These are phyloP conservation scores for Tauraco erythrolophus DNA, from an alignment of 2,113 vertebrate species.

Conservation along the genomic window DNA sequence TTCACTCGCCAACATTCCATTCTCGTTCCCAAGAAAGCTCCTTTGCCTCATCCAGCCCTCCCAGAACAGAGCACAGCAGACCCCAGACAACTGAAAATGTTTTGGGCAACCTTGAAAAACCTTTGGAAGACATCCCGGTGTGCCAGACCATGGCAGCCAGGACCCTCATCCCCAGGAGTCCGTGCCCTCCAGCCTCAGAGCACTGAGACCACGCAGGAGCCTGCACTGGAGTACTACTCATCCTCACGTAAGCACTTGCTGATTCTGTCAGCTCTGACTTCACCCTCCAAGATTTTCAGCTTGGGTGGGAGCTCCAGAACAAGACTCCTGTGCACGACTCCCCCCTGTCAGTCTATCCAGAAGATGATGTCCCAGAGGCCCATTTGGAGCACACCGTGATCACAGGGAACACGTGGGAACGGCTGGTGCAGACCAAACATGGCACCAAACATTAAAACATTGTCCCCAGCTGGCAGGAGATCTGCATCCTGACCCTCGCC, in stretches of 20 bases:
- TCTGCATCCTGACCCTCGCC: neutral
- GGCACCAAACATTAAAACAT: neutral
- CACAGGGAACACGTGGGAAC: neutral
- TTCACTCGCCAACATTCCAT: neutral
- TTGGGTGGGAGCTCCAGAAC: neutral
- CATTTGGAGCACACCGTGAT: neutral
- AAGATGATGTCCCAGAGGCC: fast-evolving
- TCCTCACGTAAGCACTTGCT: neutral
- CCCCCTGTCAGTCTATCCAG: neutral
- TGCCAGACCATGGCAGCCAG: fast-evolving
- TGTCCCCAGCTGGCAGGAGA: neutral
- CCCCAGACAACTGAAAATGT: neutral
- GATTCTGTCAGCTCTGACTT: neutral
- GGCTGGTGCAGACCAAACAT: neutral
- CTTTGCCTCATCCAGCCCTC: neutral
- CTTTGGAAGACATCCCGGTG: too few relatives aligned
- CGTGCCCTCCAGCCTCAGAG: neutral
- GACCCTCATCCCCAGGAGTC: neutral
- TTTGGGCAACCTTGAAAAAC: neutral
- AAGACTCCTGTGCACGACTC: fast-evolving
- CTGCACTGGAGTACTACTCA: neutral
- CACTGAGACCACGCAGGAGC: fast-evolving
- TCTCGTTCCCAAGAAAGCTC: neutral
- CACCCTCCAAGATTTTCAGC: neutral
- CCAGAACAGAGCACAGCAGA: neutral